A percentile compares a stretch with the other conserved stretches of the same genome.
Evolutionary conservation across 1,140 invertebrate species (phyloP).

Genomic region (Pectinophora gossypiella): DNA sequence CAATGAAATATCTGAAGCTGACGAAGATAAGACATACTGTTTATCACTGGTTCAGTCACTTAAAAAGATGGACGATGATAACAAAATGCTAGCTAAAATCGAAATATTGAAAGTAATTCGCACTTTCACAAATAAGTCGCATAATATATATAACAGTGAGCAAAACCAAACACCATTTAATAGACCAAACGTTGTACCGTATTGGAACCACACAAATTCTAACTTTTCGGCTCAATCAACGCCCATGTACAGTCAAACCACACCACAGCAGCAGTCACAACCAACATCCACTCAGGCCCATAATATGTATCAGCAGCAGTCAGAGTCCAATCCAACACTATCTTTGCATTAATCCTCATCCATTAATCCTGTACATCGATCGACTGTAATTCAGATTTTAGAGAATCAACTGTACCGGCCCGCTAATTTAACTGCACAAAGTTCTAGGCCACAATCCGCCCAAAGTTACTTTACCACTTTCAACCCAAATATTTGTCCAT

Average conservation of each 20-base stretch:
- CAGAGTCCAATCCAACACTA: neutral
- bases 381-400: neutral
- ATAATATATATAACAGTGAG: neutral
- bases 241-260: neutral
- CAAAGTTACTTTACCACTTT: neutral
- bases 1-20: conserved; percentile 1
- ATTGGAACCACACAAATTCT: neutral
- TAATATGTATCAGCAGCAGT: neutral
- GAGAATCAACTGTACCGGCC: neutral
- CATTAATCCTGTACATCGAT: conserved; percentile 4
- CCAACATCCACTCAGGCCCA: neutral
- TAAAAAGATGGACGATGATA: conserved; percentile 15
- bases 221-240: neutral
- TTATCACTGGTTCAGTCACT: conserved; percentile 13
- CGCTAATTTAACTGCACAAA: neutral
- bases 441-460: neutral
- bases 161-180: neutral
- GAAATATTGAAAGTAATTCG: conserved; percentile 14
- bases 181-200: neutral
- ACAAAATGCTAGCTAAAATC: conserved; percentile 14
- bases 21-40: conserved; percentile 13
- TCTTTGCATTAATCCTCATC: neutral
- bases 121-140: conserved; percentile 1
- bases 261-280: conserved; percentile 1
- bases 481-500: conserved; percentile 6